These are phyloP conservation scores for Drosophila neocordata DNA, from an alignment of 1,140 invertebrate genomes.

Conservation along the genomic window DNA sequence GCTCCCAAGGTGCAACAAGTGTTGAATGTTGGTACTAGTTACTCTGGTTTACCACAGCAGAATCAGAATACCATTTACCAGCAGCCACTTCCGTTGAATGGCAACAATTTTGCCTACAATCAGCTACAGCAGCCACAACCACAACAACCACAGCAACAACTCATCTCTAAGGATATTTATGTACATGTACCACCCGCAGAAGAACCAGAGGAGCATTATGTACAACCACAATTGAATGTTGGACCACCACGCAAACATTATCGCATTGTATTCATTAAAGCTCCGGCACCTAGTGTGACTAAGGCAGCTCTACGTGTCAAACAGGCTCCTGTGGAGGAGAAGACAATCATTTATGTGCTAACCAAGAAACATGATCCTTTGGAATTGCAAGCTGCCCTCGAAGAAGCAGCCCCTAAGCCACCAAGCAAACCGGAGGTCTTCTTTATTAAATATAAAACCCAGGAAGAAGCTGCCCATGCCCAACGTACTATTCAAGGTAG, in stretches of 20 bases:
- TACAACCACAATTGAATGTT: slow-evolving; percentile 42
- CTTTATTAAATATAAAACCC: slow-evolving; percentile 89
- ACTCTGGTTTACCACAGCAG: slow-evolving; percentile 20
- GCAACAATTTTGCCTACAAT: slow-evolving; percentile 40
- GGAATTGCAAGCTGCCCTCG: slow-evolving; percentile 84
- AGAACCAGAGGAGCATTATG: slow-evolving; percentile 50
- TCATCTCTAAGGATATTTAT: slow-evolving; percentile 80
- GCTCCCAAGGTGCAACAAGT: slow-evolving; percentile 49
- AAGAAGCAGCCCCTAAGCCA: slow-evolving; percentile 84
- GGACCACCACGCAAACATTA: slow-evolving; percentile 89
- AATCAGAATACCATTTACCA: slow-evolving; percentile 31
- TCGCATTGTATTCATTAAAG: slow-evolving; percentile 94
- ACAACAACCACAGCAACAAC: slow-evolving; percentile 21
- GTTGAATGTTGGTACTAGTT: slow-evolving; percentile 19
- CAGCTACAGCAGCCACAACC: slow-evolving; percentile 31
- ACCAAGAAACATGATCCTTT: slow-evolving; percentile 89
- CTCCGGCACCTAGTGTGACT: slow-evolving; percentile 87
- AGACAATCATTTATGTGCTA: slow-evolving; percentile 93
- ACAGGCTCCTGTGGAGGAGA: slow-evolving; percentile 89
- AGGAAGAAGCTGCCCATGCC: slow-evolving; percentile 84
- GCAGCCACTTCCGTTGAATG: slow-evolving; percentile 29
- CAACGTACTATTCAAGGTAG: slow-evolving; percentile 82
- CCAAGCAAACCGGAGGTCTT: slow-evolving; percentile 90
- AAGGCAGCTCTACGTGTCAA: slow-evolving; percentile 85
- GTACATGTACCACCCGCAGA: slow-evolving; percentile 78